Base-by-base conservation (phyloP, 2,113 vertebrate species). In the Pipra filicauda region DNA sequence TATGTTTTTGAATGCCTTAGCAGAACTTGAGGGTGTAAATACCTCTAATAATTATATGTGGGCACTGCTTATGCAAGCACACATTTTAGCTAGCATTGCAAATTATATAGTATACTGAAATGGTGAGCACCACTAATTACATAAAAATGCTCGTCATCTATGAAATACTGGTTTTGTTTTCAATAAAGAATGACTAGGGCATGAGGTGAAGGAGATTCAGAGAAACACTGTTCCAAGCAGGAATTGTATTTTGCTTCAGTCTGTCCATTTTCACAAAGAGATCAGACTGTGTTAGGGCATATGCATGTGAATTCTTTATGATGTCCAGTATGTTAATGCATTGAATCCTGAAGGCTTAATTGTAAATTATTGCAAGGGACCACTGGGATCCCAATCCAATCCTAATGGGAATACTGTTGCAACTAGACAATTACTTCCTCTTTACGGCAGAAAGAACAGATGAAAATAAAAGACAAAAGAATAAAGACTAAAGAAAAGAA, bases 41-140 rank as follows among this genome's bases (percentile, higher is more conserved):
- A 76, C 6, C 7, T 62, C 30, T 76, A 67, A 91, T 55, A 97
- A 95, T 84, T 74, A 33, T 51, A 83, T 35, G 17, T 65, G 8
- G 22, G n/a, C 41, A 16, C 13, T 93, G 30, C 23, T 93, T 89
- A 64, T 22, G 59, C 39, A 88, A 95, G 55, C 21, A 73, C 9
- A 81, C 12, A 57, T 88, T 95, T 97, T 83, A 85, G 39, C 39
- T 69, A 69, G 26, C 33, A 66, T 91, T 91, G 84, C 67, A 94
- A 96, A 95, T 93, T 76, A 78, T 43, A 74, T 28, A 20, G 20
- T 61, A 69, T 61, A 86, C 27, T 67, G 39, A 90, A 89, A 61
- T 83, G 9, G 43, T 73, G 64, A 97, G 28, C 33, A 33, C 27
- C 31, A 75, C 35, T 92, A 93, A 92, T 91, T 93, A 67, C 15